Evolutionary conservation across 2,113 vertebrate genomes (phyloP).

Genomic region (Onychostoma macrolepis): DNA sequence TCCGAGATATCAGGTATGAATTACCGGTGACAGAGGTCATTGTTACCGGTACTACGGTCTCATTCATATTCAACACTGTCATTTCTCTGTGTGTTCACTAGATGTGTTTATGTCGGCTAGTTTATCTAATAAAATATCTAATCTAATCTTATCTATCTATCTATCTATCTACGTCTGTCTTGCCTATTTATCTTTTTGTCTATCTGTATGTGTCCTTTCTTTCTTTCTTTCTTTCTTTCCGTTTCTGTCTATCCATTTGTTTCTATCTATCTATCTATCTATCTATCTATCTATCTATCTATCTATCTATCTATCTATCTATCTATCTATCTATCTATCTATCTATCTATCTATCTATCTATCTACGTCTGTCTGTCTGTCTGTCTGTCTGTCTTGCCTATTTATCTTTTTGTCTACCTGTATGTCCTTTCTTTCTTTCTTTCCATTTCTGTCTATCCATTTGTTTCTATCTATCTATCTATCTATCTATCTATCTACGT

Average conservation of each 20-base stretch:
- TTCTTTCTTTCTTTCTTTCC: too few relatives aligned
- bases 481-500: constrained; percentile 1
- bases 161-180: neutral
- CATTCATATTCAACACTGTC: constrained; percentile 4
- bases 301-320: too few relatives aligned
- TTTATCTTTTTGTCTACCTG: too few relatives aligned
- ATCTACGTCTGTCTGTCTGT: too few relatives aligned
- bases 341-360: neutral
- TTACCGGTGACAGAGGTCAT: neutral
- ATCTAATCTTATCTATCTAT: neutral
- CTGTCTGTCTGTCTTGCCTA: neutral
- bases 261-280: neutral
- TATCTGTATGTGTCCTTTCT: neutral
- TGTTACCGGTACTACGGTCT: neutral
- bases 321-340: neutral
- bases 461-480: neutral
- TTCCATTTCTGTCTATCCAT: neutral
- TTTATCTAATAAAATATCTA: neutral
- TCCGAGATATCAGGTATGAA: constrained; percentile 92
- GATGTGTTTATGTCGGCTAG: neutral
- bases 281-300: neutral
- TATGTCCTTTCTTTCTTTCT: too few relatives aligned
- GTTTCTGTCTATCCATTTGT: neutral
- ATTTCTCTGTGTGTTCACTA: neutral
- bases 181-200: neutral